phyloP scores from a whole-genome alignment of 2,888 invertebrate species.

The Atethmia centrago region DNA sequence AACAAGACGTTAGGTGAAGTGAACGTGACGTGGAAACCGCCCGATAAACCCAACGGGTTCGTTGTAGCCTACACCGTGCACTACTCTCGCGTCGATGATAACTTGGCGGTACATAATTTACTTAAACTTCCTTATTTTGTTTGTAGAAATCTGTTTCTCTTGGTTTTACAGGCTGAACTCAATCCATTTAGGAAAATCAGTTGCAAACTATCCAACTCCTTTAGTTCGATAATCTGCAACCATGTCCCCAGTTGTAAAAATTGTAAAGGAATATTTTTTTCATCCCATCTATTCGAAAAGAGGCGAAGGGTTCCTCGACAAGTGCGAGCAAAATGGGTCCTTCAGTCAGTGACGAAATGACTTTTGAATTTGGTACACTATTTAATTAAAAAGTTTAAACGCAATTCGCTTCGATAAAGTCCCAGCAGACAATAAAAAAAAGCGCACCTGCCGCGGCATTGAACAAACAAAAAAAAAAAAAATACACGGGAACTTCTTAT shows the following conservation, averaged over 20 bases:
- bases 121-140: not conserved
- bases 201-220: not conserved
- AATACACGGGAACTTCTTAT: too few species aligned
- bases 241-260: not conserved
- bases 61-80: slow-evolving; percentile 96
- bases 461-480: too few species aligned
- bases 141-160: not conserved
- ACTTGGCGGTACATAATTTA: slow-evolving; percentile 71
- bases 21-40: slow-evolving; percentile 95
- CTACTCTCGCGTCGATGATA: slow-evolving; percentile 92
- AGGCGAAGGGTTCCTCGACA: too few species aligned
- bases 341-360: too few species aligned
- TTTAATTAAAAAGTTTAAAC: too few species aligned
- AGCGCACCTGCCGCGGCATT: too few species aligned
- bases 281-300: too few species aligned
- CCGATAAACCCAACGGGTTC: slow-evolving; percentile 96
- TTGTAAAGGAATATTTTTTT: not conserved
- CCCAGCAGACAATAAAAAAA: too few species aligned
- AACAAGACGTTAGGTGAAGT: slow-evolving; percentile 91
- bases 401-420: too few species aligned
- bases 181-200: not conserved
- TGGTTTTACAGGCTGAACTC: not conserved
- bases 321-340: too few species aligned
- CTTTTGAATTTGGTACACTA: too few species aligned
- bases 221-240: not conserved